phyloP scores from a whole-genome alignment of 2,888 invertebrate genomes.

The Copidosoma aretas region DNA sequence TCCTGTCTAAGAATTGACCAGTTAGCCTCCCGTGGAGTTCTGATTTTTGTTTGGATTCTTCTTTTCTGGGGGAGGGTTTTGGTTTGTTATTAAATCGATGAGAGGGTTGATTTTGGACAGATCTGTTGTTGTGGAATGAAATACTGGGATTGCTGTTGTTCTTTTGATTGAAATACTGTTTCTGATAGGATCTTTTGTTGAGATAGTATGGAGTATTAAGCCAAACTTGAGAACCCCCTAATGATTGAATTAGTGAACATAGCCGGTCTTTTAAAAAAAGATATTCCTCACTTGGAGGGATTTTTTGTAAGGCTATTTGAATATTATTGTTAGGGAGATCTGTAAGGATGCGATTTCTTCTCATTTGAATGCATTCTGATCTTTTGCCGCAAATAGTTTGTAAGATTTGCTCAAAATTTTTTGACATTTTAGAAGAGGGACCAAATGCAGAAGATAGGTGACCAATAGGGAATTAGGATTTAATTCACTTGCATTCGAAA shows the following conservation, averaged over 20 bases:
- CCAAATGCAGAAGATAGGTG: conserved; percentile 28
- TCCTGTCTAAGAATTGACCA: conserved; percentile 27
- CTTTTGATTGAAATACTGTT: background rate
- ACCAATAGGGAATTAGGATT: conserved; percentile 29
- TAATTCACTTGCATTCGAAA: conserved; percentile 20
- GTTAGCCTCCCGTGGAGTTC: conserved; percentile 28
- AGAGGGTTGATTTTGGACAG: background rate
- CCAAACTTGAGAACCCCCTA: conserved; percentile 39
- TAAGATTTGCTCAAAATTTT: conserved; percentile 37
- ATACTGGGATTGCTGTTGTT: background rate
- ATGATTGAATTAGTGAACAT: conserved; percentile 26
- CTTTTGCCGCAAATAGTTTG: conserved; percentile 43
- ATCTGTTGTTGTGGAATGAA: background rate
- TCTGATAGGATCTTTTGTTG: background rate
- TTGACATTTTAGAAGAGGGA: conserved; percentile 27
- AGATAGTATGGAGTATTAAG: conserved; percentile 32
- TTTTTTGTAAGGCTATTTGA: conserved; percentile 30
- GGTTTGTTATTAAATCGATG: background rate
- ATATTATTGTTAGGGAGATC: conserved; percentile 37
- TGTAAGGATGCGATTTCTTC: conserved; percentile 34
- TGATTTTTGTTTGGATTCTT: conserved; percentile 16
- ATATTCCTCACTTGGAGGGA: conserved; percentile 37
- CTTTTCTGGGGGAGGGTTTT: background rate
- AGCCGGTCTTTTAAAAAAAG: conserved; percentile 36
- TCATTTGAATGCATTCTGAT: conserved; percentile 35